phyloP scores from a whole-genome alignment of 2,113 vertebrate species.

The Hemichromis elongatus region DNA sequence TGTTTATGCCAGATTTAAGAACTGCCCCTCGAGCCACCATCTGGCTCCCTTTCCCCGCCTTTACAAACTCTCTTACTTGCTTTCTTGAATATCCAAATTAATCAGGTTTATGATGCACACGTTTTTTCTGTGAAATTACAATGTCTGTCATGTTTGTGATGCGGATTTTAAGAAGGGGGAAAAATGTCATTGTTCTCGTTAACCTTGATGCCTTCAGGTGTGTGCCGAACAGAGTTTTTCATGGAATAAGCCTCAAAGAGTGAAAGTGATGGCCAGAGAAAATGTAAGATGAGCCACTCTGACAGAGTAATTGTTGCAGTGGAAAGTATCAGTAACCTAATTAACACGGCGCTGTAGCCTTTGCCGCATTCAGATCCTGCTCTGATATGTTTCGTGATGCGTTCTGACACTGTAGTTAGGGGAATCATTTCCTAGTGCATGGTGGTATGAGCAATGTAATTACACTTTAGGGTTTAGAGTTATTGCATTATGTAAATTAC shows the following conservation, averaged over 20 bases:
- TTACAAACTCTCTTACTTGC: conserved; percentile 10
- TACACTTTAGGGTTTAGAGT: conserved; percentile 68
- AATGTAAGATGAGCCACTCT: conserved; percentile 52
- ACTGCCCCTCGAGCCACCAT: neutral
- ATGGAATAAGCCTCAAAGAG: neutral
- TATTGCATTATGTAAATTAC: conserved; percentile 70
- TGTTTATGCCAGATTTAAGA: conserved; percentile 22
- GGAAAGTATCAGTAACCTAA: conserved; percentile 67
- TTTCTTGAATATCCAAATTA: neutral
- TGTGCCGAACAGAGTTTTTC: neutral
- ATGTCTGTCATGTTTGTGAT: neutral
- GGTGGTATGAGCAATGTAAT: conserved; percentile 67
- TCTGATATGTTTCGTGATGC: conserved; percentile 62
- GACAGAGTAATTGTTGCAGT: conserved; percentile 61
- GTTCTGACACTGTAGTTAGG: conserved; percentile 59
- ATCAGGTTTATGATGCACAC: neutral
- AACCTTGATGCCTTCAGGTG: neutral
- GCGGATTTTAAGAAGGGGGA: neutral
- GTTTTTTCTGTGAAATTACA: neutral
- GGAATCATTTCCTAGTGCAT: conserved; percentile 60
- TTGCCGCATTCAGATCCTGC: conserved; percentile 49
- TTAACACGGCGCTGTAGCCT: conserved; percentile 60
- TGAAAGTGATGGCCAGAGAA: conserved; percentile 25
- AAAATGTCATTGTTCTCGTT: neutral
- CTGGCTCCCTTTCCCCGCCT: neutral